Evolutionary conservation across 2,888 invertebrate genomes (phyloP), one percentile per base, ranked within the genome.

Genomic region (Trissolcus brochymenae): DNA sequence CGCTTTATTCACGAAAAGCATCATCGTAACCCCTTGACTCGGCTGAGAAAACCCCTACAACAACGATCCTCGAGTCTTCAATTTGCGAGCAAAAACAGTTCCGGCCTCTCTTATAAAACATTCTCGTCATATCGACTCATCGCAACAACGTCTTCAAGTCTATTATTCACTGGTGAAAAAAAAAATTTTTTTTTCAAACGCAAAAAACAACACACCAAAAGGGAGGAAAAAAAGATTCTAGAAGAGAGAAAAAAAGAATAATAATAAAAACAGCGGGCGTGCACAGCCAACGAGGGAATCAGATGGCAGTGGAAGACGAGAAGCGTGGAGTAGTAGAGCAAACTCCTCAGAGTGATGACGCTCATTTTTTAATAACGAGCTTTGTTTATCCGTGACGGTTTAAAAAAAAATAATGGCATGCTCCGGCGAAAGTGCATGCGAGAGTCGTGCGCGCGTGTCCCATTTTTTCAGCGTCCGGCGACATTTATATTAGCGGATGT

Each of bases 401-500:
- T 16, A 14, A 46, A 16, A 14, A 43, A 16, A 16, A 46, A 35
- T 35, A 35, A 35, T 35, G 35, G 9, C 35, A 1, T 35, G 35
- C 9, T 35, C 35, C 1, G 35, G 35, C 11, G 11, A 35, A 35
- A 35, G 35, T 35, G 35, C 35, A 35, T 35, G 35, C 35, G 35
- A 35, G 35, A 35, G 11, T 35, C 9, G 35, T 35, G 35, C 14
- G 16, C 46, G 46, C 46, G 46, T 46, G 14, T 46, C 16, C 55
- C 55, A 55, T 16, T 55, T 55, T 29, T 71, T 60, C 21, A 51
- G 40, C 46, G n/a, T 60, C 53, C 59, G 49, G 16, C 51, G 73
- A 73, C 46, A 65, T 65, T 73, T 66, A 73, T 73, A 73, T 66
- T 66, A 73, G 53, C 62, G 53, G 75, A 76, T 70, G 75, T 70